phyloP scores from a whole-genome alignment of 1,140 invertebrate genomes.

The Hypsibius dujardini region DNA sequence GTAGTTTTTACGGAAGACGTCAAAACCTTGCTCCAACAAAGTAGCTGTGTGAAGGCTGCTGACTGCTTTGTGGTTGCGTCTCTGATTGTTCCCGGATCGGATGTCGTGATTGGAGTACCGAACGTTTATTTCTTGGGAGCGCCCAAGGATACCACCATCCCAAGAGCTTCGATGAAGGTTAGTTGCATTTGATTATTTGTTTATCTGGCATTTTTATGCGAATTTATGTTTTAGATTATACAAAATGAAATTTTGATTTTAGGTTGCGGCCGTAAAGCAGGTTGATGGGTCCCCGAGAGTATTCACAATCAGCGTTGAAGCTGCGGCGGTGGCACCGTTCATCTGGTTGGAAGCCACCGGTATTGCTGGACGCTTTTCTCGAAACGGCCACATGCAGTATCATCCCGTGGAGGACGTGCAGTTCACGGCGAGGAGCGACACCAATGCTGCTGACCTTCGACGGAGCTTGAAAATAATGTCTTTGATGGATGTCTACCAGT shows the following conservation, averaged over 20 bases:
- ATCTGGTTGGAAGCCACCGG: slow-evolving; percentile 42
- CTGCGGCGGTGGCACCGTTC: slow-evolving; percentile 41
- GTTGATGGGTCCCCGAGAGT: too few species aligned
- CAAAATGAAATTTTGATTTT: too few species aligned
- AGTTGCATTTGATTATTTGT: too few species aligned
- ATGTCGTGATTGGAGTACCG: too few species aligned
- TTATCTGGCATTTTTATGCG: too few species aligned
- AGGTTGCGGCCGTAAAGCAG: too few species aligned
- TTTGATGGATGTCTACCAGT: slow-evolving; percentile 27
- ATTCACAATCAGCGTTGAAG: too few species aligned
- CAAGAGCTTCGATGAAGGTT: slow-evolving; percentile 15
- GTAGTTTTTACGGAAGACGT: slow-evolving; percentile 23
- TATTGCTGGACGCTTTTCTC: slow-evolving; percentile 40
- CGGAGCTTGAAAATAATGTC: slow-evolving; percentile 28
- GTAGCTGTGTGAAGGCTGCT: slow-evolving; percentile 22
- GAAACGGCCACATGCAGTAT: slow-evolving; percentile 44
- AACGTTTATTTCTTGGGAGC: neutral
- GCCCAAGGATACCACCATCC: slow-evolving; percentile 21
- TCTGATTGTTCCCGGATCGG: slow-evolving; percentile 17
- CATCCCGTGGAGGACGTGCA: slow-evolving; percentile 24
- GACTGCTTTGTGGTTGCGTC: slow-evolving; percentile 26
- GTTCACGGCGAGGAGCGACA: slow-evolving; percentile 29
- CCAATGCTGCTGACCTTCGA: slow-evolving; percentile 24
- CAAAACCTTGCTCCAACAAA: slow-evolving; percentile 20
- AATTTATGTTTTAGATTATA: too few species aligned